Base-by-base conservation (phyloP, 2,797 vertebrate genomes). In the Etheostoma perlongum region DNA sequence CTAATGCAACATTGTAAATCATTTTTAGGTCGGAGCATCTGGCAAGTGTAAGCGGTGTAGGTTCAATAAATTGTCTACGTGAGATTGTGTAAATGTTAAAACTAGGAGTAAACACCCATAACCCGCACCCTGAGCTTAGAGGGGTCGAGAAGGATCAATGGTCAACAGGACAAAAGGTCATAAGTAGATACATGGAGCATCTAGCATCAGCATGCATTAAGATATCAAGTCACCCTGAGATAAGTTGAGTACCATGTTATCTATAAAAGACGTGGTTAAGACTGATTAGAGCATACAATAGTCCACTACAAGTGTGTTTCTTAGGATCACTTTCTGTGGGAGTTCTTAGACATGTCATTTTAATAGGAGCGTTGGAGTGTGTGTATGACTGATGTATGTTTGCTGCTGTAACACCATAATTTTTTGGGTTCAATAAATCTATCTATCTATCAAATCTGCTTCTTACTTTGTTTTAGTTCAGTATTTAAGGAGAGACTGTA, bases 91-190 rank as follows among this genome's bases (percentile, higher is more conserved):
- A 4, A 53, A 59, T 1, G 1, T 40, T 54, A n/a, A 21, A 64
- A 59, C 42, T 27, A 12, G 13, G 16, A 60, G 63, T 57, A 44
- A 74, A 88, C 68, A 44, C 68, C 74, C 58, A 64, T 10, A 67
- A 46, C 30, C 71, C 6, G 3, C 76, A 72, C 44, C 73, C 71
- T 78, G 62, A 83, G 47, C 76, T 62, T 23, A 5, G 52, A 79
- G 75, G 58, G 54, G 75, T 78, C 30, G 57, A 16, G 46, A 85
- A 25, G 69, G 76, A 85, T 86, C 71, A 75, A 4, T 64, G 67
- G 72, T 57, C 72, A n/a, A 49, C 23, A 67, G 15, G 63, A 77
- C 64, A 67, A 83, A 82, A 84, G 65, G 53, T 52, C 16, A 60
- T 69, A 58, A 67, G 3, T 2, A 36, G 59, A 59, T 33, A 72